A percentile compares a stretch with the other conserved stretches of the same genome.
Evolutionary conservation across 1,140 invertebrate species (phyloP).

Genomic region (Cydia amplana): DNA sequence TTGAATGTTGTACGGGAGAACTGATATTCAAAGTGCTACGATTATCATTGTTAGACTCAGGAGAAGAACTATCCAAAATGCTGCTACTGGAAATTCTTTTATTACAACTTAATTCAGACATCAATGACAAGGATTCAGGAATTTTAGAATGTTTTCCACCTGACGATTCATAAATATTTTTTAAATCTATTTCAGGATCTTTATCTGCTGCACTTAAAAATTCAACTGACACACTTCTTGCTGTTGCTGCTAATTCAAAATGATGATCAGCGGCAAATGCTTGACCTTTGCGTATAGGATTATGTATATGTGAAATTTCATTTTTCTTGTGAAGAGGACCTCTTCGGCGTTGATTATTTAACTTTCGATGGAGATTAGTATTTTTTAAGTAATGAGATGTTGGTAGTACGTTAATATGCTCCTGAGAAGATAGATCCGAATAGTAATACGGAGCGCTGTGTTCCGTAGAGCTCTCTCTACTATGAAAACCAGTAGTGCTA

Average conservation of each 20-base stretch:
- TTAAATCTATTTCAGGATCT: slow-evolving; percentile 85
- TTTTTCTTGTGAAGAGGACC: slow-evolving; percentile 82
- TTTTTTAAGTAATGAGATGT: slow-evolving; percentile 76
- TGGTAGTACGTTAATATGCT: slow-evolving; percentile 73
- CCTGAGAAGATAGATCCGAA: slow-evolving; percentile 86
- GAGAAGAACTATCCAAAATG: slow-evolving; percentile 48
- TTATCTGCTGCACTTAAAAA: slow-evolving; percentile 84
- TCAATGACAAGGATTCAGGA: slow-evolving; percentile 74
- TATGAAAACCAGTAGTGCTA: slow-evolving; percentile 70
- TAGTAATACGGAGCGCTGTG: slow-evolving; percentile 91
- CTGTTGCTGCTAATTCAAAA: slow-evolving; percentile 82
- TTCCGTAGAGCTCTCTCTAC: slow-evolving; percentile 78
- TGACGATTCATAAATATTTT: slow-evolving; percentile 88
- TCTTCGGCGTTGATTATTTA: slow-evolving; percentile 86
- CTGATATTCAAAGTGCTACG: slow-evolving; percentile 44
- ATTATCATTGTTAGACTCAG: slow-evolving; percentile 47
- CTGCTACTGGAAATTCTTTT: slow-evolving; percentile 71
- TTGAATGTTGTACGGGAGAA: slow-evolving; percentile 56
- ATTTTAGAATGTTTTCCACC: slow-evolving; percentile 82
- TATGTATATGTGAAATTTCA: slow-evolving; percentile 89
- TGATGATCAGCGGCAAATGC: slow-evolving; percentile 65
- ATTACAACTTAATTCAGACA: slow-evolving; percentile 75
- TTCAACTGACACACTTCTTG: slow-evolving; percentile 84
- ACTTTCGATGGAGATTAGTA: slow-evolving; percentile 74
- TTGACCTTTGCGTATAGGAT: slow-evolving; percentile 83